These are phyloP conservation scores for Crypturellus tataupa DNA, from an alignment of 2,797 vertebrate genomes.

Conservation along the genomic window DNA sequence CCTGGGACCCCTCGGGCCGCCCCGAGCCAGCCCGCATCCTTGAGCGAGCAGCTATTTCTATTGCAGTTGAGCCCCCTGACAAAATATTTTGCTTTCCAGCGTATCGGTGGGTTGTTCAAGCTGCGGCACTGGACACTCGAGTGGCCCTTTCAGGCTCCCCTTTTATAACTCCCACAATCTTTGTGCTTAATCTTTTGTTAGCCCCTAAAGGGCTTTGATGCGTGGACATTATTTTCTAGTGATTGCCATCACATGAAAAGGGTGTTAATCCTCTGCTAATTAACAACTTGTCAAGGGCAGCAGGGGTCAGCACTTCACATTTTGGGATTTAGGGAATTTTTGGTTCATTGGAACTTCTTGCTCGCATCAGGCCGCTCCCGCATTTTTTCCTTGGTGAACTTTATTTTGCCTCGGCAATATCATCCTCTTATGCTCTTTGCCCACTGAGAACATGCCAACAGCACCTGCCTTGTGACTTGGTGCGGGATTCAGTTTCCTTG, in stretches of 20 bases:
- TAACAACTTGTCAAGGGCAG: slow-evolving; percentile 47
- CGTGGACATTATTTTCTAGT: slow-evolving; percentile 51
- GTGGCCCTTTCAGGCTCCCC: background rate
- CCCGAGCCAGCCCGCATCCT: background rate
- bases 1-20: no score
- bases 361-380: slow-evolving; percentile 12
- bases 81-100: background rate
- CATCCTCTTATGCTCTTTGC: background rate
- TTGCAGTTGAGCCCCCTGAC: background rate
- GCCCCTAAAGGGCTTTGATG: slow-evolving; percentile 10
- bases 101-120: background rate
- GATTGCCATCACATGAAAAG: slow-evolving; percentile 35
- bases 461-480: background rate
- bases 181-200: slow-evolving; percentile 34
- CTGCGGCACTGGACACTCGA: background rate
- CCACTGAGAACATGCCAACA: background rate
- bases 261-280: slow-evolving; percentile 65
- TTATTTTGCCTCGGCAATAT: background rate
- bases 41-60: background rate
- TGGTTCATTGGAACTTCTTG: slow-evolving; percentile 11
- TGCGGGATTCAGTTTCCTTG: background rate
- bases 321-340: slow-evolving; percentile 54
- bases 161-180: slow-evolving; percentile 12
- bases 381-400: background rate
- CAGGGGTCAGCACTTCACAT: slow-evolving; percentile 7